Base-by-base conservation (phyloP, 2,888 invertebrate genomes). In the Troilus luridus region DNA sequence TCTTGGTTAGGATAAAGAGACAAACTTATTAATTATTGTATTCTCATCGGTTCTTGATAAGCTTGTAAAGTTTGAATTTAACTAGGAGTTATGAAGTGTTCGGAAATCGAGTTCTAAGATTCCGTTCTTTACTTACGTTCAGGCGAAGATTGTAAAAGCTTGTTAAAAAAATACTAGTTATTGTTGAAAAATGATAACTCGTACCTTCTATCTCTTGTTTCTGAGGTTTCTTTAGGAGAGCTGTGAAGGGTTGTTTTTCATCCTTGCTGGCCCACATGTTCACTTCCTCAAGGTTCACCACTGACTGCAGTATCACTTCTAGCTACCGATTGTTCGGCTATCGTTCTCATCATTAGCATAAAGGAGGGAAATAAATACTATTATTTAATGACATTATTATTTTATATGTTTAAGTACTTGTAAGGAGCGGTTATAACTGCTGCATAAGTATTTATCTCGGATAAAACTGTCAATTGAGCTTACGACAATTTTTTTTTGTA, bases 221-320 rank as follows among this genome's bases (percentile, higher is more conserved):
- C 0, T 64, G 89, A 24, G 89, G 89, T 21, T 17, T 62, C 21
- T 54, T 89, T 67, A 77, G 27, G 8, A 77, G 19, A 41, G 72
- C 41, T 41, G 72, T 77, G 41, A 77, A 77, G 72, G 72, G 72
- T 19, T 64, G 62, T 54, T 62, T 64, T 21, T 24, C 89, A 41
- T 89, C 89, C 88, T 24, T 88, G 58, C 59, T 88, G 27, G 59
- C 24, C 89, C 89, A 89, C 89, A 89, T 89, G 89, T 89, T 64
- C 89, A 89, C 89, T 41, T 62, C 60, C 54, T 54, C 27, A 67
- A 54, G 11, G 6, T 10, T 89, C 54, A 89, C 60, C 64, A 89
- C 89, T 27, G 56, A 89, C 89, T 89, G 64, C 21, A 2, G 6
- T 19, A 41, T 11, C 62, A 2, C 24, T 62, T 1, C 3, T n/a